phyloP scores from a whole-genome alignment of 2,797 vertebrate genomes.

The Phalanger gymnotis region DNA sequence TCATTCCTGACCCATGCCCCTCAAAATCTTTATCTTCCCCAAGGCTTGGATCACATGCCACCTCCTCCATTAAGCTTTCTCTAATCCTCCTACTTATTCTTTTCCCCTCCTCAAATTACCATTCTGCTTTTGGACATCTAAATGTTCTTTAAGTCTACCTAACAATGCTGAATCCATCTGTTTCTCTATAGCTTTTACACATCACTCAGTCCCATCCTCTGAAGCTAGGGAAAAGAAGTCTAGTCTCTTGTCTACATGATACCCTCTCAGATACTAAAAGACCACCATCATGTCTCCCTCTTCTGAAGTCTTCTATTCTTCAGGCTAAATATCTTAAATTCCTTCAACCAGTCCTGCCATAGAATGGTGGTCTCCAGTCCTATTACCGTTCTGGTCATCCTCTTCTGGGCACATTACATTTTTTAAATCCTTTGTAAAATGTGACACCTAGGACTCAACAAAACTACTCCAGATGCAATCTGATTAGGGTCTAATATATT shows the following conservation, averaged over 20 bases:
- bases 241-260: too few relatives aligned
- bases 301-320: background rate
- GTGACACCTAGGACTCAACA: background rate
- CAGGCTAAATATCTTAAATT: background rate
- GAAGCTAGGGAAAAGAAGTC: too few relatives aligned
- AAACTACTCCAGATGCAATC: background rate
- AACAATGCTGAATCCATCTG: background rate
- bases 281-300: background rate
- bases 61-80: background rate
- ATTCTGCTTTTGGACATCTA: background rate
- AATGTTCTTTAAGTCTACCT: background rate
- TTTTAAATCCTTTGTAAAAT: background rate
- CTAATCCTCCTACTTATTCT: background rate
- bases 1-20: background rate
- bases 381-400: background rate
- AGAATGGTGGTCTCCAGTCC: background rate
- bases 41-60: background rate
- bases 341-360: background rate
- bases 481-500: background rate
- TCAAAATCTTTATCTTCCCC: background rate
- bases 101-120: background rate
- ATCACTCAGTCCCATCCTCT: background rate
- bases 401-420: background rate
- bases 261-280: background rate
- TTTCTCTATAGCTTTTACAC: background rate